These are phyloP conservation scores for Litoditis marina DNA, from an alignment of 2,888 invertebrate genomes.

Conservation along the genomic window DNA sequence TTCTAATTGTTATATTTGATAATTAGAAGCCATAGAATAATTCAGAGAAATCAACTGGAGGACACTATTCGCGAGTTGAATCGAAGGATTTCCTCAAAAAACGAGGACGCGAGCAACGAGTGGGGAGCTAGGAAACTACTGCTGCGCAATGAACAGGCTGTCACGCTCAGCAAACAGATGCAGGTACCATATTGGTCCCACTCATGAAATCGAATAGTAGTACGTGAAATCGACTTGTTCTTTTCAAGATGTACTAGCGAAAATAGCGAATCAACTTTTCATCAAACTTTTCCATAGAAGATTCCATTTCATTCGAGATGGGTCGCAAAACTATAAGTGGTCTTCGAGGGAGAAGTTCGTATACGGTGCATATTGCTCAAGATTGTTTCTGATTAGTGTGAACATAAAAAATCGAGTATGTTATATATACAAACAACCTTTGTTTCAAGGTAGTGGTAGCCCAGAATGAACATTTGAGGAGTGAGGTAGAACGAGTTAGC, in stretches of 20 bases:
- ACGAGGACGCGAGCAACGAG: conserved; percentile 44
- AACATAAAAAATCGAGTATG: no score
- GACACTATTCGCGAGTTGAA: conserved; percentile 57
- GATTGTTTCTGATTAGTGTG: no score
- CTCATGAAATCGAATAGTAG: background rate
- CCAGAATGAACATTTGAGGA: conserved; percentile 55
- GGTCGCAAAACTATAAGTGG: no score
- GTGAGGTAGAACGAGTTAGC: conserved; percentile 46
- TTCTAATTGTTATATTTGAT: no score
- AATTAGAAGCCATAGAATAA: background rate
- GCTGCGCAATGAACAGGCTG: conserved; percentile 57
- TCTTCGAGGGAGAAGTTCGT: no score
- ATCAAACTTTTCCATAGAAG: no score
- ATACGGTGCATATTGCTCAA: no score
- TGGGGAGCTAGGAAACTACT: conserved; percentile 56
- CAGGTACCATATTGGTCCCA: conserved; percentile 26
- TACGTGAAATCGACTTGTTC: no score
- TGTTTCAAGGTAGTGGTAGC: conserved; percentile 40
- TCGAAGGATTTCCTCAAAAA: conserved; percentile 46
- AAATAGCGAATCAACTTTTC: no score
- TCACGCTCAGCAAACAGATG: conserved; percentile 52
- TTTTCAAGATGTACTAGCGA: no score
- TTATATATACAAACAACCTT: no score
- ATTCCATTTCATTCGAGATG: no score
- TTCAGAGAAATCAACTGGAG: conserved; percentile 55